Evolutionary conservation across 2,888 invertebrate species (phyloP).

Genomic region (Laothoe populi): DNA sequence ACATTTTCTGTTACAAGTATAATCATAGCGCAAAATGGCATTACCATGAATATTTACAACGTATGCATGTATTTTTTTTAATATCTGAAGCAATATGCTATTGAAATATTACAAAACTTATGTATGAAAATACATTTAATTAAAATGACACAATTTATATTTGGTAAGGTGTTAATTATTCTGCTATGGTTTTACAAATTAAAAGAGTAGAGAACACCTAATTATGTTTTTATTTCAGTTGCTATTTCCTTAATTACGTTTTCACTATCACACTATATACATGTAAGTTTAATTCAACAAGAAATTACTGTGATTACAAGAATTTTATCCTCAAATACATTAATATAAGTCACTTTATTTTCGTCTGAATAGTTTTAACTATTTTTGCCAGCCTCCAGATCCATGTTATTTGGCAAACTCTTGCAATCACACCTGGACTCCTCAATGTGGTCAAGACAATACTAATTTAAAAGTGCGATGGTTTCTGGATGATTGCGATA

Average conservation of each 20-base stretch:
- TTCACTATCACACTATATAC: slow-evolving; percentile 47
- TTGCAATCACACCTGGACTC: slow-evolving; percentile 63
- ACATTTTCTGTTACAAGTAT: neutral
- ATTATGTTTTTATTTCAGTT: slow-evolving; percentile 22
- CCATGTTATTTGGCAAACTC: slow-evolving; percentile 51
- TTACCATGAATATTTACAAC: neutral
- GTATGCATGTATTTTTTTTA: neutral
- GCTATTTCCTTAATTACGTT: slow-evolving; percentile 8
- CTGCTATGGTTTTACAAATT: neutral
- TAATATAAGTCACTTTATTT: neutral
- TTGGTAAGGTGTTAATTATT: neutral
- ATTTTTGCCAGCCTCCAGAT: slow-evolving; percentile 45
- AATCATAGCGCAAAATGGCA: neutral
- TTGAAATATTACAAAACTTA: neutral
- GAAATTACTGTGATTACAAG: neutral
- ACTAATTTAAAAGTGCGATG: slow-evolving; percentile 36
- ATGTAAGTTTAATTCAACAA: slow-evolving; percentile 39
- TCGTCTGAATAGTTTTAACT: neutral
- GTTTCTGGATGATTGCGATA: slow-evolving; percentile 66
- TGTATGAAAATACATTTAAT: neutral
- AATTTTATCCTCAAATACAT: neutral
- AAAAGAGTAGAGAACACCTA: neutral
- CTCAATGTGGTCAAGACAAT: slow-evolving; percentile 54
- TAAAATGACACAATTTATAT: neutral
- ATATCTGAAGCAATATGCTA: neutral